Evolutionary conservation across 2,113 vertebrate genomes (phyloP).

Genomic region (Anseranas semipalmata): DNA sequence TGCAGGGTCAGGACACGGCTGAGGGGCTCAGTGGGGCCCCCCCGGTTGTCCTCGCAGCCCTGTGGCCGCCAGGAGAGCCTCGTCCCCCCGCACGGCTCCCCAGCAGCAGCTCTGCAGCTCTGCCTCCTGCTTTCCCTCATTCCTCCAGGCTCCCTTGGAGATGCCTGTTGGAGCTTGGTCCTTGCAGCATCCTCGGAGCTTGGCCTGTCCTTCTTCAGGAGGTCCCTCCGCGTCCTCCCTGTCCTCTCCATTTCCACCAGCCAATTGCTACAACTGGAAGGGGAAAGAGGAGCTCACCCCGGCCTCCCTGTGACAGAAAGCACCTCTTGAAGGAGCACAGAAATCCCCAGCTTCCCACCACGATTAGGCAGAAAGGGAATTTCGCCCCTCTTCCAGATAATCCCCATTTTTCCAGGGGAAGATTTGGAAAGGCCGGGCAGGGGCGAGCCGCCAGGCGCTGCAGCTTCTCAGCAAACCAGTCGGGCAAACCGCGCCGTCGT

Average conservation of each 20-base stretch:
- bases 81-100: background rate
- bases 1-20: background rate
- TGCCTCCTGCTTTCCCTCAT: background rate
- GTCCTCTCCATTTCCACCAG: background rate
- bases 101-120: background rate
- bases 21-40: background rate
- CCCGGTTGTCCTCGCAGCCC: too few species aligned
- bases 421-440: background rate
- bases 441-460: background rate
- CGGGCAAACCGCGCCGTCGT: background rate
- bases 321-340: background rate
- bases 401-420: rapidly evolving
- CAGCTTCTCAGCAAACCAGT: conserved; percentile 41
- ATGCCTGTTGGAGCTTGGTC: background rate
- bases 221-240: background rate
- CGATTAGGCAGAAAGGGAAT: background rate
- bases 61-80: background rate
- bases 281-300: background rate
- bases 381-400: background rate
- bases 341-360: background rate
- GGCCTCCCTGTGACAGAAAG: background rate
- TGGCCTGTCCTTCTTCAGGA: background rate
- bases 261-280: background rate
- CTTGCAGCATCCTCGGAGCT: background rate
- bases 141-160: background rate